Evolutionary conservation across 2,113 vertebrate species (phyloP), one percentile per base, ranked within the genome.

Genomic region (Corythaixoides concolor): DNA sequence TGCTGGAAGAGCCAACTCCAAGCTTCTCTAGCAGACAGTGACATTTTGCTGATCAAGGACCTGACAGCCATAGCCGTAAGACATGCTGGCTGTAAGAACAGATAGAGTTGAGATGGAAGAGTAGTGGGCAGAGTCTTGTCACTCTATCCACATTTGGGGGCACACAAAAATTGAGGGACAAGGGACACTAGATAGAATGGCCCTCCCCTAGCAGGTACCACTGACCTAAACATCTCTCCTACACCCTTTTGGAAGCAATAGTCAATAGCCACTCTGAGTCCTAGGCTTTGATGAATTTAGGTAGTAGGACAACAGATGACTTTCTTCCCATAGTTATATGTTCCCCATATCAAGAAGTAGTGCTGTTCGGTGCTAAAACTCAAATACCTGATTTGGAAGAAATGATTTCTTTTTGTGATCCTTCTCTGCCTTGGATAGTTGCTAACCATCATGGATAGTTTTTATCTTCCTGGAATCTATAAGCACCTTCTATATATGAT

Each of bases 111-210:
- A 62, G 18, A 28, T 6, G 23, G 27, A 90, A 77, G 56, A 70
- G 5, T 2, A 0, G 8, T 56, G 26, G 1, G 5, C 12, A 84
- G n/a, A 33, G 6, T 80, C 33, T 16, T 16, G 22, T 50, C 41
- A 28, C 8, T 83, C 14, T 35, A 33, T 17, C 11, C 8, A 28
- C 5, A 5, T 66, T 16, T 49, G 0, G 4, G 45, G 8, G 3
- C 30, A 70, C 32, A 43, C 17, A 23, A 26, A 84, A 73, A 77
- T 2, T 27, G 41, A 45, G 14, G 13, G 8, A 43, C 50, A 58
- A 62, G 24, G 12, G 9, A 27, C 12, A 45, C 7, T 37, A 32
- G 26, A 10, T 8, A 70, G 21, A 27, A 53, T 43, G 18, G 12
- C 6, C 15, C 53, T 76, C 11, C 20, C 4, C 26, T 32, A 23